These are phyloP conservation scores for Podiceps cristatus DNA, from an alignment of 2,113 vertebrate genomes.

Conservation along the genomic window DNA sequence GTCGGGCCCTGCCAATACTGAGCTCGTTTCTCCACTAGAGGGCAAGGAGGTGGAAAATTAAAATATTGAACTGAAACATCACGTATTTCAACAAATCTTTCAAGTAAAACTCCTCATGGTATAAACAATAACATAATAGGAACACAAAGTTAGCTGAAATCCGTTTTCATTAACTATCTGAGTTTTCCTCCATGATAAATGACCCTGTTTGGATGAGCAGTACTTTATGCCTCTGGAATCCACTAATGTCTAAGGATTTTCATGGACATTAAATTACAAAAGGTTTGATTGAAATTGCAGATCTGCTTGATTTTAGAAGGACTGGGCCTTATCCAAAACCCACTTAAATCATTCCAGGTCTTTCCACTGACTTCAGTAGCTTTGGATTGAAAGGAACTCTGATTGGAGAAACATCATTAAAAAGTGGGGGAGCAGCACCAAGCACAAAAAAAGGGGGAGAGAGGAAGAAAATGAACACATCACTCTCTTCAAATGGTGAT, in stretches of 20 bases:
- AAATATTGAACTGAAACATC: not conserved
- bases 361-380: not conserved
- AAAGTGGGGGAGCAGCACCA: not conserved
- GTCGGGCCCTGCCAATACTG: not conserved
- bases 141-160: not conserved
- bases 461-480: not conserved
- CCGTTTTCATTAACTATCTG: not conserved
- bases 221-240: not conserved
- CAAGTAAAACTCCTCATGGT: not conserved
- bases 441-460: rapidly evolving
- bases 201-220: not conserved
- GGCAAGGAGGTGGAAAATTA: constrained; percentile 8
- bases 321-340: not conserved
- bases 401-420: not conserved
- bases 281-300: not conserved
- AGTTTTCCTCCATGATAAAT: not conserved
- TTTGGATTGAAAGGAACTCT: not conserved
- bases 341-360: not conserved
- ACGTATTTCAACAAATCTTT: not conserved
- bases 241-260: not conserved
- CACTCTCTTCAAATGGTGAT: not conserved
- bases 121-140: not conserved
- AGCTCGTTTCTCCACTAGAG: constrained; percentile 19
- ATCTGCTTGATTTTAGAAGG: not conserved
- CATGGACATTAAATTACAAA: not conserved